Evolutionary conservation across 2,113 vertebrate species (phyloP).

Genomic region (Polypterus senegalus): DNA sequence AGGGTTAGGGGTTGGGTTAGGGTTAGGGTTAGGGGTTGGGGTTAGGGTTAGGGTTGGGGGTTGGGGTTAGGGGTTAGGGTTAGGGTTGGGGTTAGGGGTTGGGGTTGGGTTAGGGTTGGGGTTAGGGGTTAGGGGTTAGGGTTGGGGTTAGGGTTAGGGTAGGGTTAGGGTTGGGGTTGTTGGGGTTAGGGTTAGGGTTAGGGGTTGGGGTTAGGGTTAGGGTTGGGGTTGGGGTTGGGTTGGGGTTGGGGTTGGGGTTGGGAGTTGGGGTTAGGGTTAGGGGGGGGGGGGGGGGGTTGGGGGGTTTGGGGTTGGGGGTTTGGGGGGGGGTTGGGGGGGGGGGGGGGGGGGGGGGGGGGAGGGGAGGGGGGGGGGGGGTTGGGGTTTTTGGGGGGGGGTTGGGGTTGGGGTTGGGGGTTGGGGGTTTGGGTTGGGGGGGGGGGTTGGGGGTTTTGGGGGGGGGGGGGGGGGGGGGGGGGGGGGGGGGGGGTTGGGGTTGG

Average conservation of each 20-base stretch:
- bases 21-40: no score
- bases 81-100: no score
- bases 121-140: no score
- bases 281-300: conserved; percentile 3
- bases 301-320: conserved; percentile 5
- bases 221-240: conserved; percentile 9
- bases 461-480: conserved; percentile 13
- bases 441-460: conserved; percentile 13
- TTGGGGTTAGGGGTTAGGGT: no score
- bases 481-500: no score
- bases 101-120: no score
- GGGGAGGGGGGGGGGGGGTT: conserved; percentile 9
- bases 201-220: no score
- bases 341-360: not conserved
- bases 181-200: no score
- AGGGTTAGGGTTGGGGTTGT: no score
- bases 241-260: not conserved
- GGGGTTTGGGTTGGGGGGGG: conserved; percentile 11
- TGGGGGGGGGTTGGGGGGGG: not conserved
- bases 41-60: no score
- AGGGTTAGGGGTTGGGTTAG: no score
- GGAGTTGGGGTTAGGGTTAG: conserved; percentile 16
- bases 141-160: no score
- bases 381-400: conserved; percentile 12
- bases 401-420: conserved; percentile 12